Conservation (phyloP, 1,140 invertebrate genomes). For the Argopecten irradians region DNA sequence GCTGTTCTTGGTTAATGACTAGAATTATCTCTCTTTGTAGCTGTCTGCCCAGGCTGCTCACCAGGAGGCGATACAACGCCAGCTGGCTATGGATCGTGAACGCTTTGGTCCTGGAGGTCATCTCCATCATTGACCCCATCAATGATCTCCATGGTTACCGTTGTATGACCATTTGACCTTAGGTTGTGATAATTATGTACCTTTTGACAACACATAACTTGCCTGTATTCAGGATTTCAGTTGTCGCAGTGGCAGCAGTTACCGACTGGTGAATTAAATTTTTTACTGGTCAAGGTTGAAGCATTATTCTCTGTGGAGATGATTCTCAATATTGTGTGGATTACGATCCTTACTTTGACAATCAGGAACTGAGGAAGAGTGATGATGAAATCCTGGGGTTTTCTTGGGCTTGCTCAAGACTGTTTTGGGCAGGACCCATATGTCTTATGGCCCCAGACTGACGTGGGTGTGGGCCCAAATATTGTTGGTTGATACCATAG, state of each 20-base stretch:
- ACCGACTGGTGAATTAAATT: background rate
- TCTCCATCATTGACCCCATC: conserved; percentile 52
- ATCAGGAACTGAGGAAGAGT: background rate
- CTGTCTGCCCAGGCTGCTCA: conserved; percentile 81
- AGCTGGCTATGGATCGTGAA: conserved; percentile 83
- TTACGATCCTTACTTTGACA: background rate
- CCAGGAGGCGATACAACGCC: conserved; percentile 90
- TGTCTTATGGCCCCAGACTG: background rate
- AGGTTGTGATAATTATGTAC: background rate
- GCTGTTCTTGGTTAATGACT: background rate
- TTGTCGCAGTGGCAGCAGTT: background rate
- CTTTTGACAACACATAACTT: background rate
- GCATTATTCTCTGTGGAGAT: background rate
- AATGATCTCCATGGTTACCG: conserved; percentile 41
- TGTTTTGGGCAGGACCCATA: background rate
- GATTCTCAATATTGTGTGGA: background rate
- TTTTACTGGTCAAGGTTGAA: background rate
- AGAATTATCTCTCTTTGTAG: conserved; percentile 66
- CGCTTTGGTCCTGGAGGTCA: conserved; percentile 63
- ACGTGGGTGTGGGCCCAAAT: background rate
- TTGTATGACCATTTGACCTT: background rate
- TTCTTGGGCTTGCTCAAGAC: background rate
- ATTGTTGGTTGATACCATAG: background rate
- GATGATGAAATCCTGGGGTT: background rate
- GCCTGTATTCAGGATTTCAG: background rate